Conservation (phyloP, 92 coral and sea anemone genomes). For the Parazoanthus swiftii region DNA sequence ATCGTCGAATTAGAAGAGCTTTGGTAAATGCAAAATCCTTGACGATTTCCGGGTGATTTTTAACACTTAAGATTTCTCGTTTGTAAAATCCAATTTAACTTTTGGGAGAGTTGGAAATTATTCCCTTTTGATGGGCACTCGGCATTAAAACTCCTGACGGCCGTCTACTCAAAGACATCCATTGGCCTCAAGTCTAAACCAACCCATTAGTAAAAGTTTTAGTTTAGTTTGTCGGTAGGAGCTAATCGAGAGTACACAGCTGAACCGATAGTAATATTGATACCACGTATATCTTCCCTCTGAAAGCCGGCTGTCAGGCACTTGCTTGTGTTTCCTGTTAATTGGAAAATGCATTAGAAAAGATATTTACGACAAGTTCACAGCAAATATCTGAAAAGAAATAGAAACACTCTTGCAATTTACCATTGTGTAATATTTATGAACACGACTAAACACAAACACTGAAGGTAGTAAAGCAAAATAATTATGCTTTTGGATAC, state of each 20-base stretch:
- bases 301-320: background rate
- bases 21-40: background rate
- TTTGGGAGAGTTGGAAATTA: background rate
- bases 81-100: background rate
- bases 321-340: background rate
- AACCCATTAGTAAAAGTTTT: too few species aligned
- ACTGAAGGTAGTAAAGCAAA: too few species aligned
- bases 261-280: background rate
- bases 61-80: background rate
- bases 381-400: background rate
- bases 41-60: too few species aligned
- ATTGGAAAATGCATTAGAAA: background rate
- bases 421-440: too few species aligned
- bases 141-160: background rate
- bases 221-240: background rate
- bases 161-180: background rate
- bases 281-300: too few species aligned
- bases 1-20: background rate
- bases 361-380: background rate
- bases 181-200: background rate
- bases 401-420: too few species aligned
- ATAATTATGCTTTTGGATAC: too few species aligned
- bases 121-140: background rate
- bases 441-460: too few species aligned
- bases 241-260: background rate